Conservation (phyloP, 2,888 invertebrate species). For the Rhaphigaster nebulosa region DNA sequence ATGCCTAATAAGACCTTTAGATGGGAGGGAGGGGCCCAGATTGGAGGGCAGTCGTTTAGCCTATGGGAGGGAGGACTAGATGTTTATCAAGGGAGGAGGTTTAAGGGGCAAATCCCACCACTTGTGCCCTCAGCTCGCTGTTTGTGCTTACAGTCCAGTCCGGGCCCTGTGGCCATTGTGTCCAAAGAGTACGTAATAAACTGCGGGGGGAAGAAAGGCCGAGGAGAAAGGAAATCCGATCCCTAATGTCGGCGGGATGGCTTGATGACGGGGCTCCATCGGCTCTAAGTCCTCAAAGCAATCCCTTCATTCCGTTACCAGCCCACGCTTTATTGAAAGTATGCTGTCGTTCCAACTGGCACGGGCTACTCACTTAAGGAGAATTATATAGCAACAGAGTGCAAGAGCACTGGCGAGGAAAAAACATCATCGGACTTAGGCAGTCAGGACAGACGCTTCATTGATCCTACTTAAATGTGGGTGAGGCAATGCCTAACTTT, state of each 20-base stretch:
- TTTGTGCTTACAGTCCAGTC: neutral
- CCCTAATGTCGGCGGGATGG: neutral
- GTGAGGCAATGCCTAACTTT: too few species aligned
- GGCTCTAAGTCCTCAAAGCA: too few species aligned
- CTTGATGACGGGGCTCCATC: neutral
- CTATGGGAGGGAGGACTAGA: neutral
- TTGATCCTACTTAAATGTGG: too few species aligned
- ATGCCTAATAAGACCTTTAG: slow-evolving; percentile 40
- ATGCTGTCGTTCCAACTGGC: too few species aligned
- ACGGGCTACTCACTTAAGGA: too few species aligned
- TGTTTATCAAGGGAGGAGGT: slow-evolving; percentile 1
- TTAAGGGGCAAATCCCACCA: slow-evolving; percentile 19
- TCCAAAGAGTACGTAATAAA: neutral
- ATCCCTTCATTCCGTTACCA: too few species aligned
- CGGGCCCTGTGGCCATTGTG: neutral
- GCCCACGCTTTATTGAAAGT: too few species aligned
- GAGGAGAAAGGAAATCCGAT: neutral
- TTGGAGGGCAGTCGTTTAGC: slow-evolving; percentile 38
- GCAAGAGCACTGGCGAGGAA: too few species aligned
- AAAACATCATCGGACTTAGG: too few species aligned
- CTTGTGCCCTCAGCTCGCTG: neutral
- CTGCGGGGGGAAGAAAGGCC: neutral
- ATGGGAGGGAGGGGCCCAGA: neutral
- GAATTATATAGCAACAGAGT: too few species aligned
- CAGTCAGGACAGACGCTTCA: too few species aligned